These are phyloP conservation scores for Adineta ricciae DNA, from an alignment of 2,888 invertebrate genomes.

Conservation along the genomic window DNA sequence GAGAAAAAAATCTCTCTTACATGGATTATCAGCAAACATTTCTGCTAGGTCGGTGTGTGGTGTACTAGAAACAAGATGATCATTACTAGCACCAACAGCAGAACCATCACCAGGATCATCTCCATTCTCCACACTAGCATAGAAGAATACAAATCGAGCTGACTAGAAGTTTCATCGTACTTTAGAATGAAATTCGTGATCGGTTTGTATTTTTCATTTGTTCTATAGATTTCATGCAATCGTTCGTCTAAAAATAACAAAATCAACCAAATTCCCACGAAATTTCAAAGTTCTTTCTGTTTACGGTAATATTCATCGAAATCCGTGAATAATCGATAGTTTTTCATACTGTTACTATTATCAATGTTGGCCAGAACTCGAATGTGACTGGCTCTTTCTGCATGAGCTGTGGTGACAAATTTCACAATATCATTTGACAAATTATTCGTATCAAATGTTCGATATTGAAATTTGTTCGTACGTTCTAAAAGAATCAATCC, in stretches of 20 bases:
- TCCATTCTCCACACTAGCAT: neutral
- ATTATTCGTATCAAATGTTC: neutral
- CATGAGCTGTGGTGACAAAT: neutral
- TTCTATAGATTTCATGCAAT: neutral
- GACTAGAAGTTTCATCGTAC: neutral
- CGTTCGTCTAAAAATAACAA: neutral
- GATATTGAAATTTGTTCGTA: neutral
- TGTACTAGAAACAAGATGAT: neutral
- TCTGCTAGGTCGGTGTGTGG: neutral
- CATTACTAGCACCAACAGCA: too few species aligned
- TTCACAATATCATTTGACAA: neutral
- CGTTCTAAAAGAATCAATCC: neutral
- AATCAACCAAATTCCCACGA: too few species aligned
- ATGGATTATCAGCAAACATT: neutral
- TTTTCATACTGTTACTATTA: neutral
- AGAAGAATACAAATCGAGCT: neutral
- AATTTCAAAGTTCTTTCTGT: neutral
- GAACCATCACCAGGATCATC: neutral
- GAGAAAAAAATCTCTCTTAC: neutral
- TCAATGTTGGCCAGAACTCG: neutral
- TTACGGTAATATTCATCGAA: neutral
- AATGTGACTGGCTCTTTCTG: neutral
- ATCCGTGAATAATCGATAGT: neutral
- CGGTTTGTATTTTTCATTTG: neutral
- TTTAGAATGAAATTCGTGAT: neutral